These are phyloP conservation scores for Heliothis subflexa DNA, from an alignment of 1,140 invertebrate genomes.

Conservation along the genomic window DNA sequence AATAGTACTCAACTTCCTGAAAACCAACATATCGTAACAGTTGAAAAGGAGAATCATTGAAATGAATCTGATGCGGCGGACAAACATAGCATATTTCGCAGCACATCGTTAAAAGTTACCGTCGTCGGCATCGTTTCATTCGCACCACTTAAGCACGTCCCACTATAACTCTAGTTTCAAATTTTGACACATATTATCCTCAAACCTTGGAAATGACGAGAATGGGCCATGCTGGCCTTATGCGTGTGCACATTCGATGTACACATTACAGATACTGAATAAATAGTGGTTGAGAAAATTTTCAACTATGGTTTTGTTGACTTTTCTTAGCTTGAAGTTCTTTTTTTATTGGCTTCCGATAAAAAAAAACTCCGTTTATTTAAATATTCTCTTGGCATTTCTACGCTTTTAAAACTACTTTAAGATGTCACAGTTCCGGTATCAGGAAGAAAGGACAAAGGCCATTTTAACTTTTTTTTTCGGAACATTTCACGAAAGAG, in stretches of 20 bases:
- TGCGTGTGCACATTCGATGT: not conserved
- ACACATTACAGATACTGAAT: too few species aligned
- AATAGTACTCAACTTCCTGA: not conserved
- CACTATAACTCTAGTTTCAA: slow-evolving; percentile 38
- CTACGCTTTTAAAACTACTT: not conserved
- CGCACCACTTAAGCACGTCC: slow-evolving; percentile 38
- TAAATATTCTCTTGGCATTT: not conserved
- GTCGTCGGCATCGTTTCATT: not conserved
- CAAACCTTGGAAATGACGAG: not conserved
- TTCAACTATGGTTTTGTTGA: too few species aligned
- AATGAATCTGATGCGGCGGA: slow-evolving; percentile 19
- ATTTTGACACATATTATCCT: slow-evolving; percentile 34
- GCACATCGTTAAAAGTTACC: slow-evolving; percentile 41
- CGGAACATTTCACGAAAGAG: not conserved
- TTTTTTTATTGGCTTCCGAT: too few species aligned
- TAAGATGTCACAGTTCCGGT: slow-evolving; percentile 2
- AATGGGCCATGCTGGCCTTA: not conserved
- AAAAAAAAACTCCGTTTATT: too few species aligned
- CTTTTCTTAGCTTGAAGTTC: too few species aligned
- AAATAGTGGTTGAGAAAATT: not conserved
- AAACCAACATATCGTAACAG: not conserved
- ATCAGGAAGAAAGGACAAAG: not conserved
- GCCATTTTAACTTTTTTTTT: not conserved
- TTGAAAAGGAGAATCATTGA: slow-evolving; percentile 24
- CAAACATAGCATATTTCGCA: slow-evolving; percentile 33